Evolutionary conservation across 2,797 vertebrate species (phyloP).

Genomic region (Neomorphus geoffroyi): DNA sequence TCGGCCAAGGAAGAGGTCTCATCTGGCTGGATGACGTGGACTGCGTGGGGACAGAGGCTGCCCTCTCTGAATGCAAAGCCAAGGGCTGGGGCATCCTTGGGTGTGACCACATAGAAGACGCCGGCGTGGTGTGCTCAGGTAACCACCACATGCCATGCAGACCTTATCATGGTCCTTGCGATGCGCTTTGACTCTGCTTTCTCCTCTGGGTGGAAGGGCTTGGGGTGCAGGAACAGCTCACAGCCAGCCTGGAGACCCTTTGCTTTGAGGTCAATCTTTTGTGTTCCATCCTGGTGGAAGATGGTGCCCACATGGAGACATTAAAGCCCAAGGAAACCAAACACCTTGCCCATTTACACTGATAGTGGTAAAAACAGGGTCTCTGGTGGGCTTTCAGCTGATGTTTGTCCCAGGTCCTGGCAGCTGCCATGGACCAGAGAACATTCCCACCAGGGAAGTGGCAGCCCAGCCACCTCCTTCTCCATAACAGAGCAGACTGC

Average conservation of each 20-base stretch:
- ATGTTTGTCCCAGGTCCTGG: background rate
- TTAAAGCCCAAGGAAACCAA: background rate
- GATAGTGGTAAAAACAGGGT: background rate
- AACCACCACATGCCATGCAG: fast-evolving
- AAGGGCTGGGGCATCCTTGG: constrained; percentile 2
- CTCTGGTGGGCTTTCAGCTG: background rate
- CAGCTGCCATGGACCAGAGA: background rate
- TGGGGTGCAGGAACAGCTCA: background rate
- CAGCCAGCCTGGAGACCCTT: background rate
- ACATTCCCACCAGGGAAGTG: background rate
- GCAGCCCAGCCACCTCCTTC: background rate
- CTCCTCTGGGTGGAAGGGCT: background rate
- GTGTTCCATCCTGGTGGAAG: background rate
- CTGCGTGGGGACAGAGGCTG: constrained; percentile 17
- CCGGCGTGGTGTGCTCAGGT: constrained; percentile 36
- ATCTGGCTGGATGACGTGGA: constrained; percentile 18
- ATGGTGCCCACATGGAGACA: background rate
- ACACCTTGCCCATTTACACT: background rate
- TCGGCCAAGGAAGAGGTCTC: background rate
- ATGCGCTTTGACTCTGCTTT: background rate
- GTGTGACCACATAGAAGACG: constrained; percentile 22
- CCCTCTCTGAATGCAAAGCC: constrained; percentile 29
- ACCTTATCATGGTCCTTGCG: too few species aligned
- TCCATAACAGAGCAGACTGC: background rate
- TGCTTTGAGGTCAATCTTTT: background rate